Evolutionary conservation across 1,140 invertebrate species (phyloP).

Genomic region (Yoshiicerus persimilis): DNA sequence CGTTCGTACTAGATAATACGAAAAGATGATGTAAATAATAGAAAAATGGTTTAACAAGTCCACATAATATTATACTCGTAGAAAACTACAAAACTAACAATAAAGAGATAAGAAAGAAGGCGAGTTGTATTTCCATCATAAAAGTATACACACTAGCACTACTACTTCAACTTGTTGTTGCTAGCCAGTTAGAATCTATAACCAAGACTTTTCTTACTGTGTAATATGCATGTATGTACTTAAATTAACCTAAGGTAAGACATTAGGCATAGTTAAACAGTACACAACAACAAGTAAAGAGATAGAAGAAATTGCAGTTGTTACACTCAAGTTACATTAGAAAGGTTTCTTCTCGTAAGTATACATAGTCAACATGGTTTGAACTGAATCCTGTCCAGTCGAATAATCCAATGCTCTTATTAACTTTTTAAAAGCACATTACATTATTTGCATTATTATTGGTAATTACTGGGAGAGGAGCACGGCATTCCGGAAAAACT

Average conservation of each 20-base stretch:
- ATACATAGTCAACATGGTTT: no score
- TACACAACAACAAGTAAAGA: not conserved
- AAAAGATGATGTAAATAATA: not conserved
- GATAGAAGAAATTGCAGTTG: not conserved
- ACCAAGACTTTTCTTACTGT: not conserved
- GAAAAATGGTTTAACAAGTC: not conserved
- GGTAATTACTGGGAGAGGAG: slow-evolving; percentile 36
- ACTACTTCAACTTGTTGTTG: not conserved
- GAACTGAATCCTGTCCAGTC: not conserved
- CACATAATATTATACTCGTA: not conserved
- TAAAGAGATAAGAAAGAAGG: slow-evolving; percentile 2
- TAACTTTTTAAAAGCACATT: slow-evolving; percentile 43
- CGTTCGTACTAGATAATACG: not conserved
- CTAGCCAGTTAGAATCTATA: not conserved
- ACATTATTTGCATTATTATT: slow-evolving; percentile 42
- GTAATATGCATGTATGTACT: not conserved
- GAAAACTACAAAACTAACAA: not conserved
- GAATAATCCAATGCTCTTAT: slow-evolving; percentile 25
- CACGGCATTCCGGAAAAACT: slow-evolving; percentile 15
- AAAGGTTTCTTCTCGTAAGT: not conserved
- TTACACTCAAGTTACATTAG: no score
- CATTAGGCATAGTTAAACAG: not conserved
- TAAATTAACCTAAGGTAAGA: not conserved
- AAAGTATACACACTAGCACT: not conserved
- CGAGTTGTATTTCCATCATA: not conserved